phyloP scores from a whole-genome alignment of 1,140 invertebrate genomes.

The Ceratosolen fusciceps region DNA sequence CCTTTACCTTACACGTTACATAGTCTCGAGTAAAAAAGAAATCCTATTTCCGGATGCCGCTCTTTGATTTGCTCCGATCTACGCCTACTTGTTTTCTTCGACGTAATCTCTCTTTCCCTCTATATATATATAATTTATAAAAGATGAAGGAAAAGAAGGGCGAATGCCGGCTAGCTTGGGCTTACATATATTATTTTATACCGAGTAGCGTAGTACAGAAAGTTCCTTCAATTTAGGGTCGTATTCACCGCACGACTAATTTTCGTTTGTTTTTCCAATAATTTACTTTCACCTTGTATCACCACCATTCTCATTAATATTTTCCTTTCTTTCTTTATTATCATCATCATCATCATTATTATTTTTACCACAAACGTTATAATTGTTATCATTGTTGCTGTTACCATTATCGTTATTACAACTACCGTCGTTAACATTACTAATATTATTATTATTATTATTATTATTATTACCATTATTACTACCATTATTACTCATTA shows the following conservation, averaged over 20 bases:
- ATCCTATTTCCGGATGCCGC: conserved; percentile 15
- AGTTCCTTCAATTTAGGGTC: conserved; percentile 19
- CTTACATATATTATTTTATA: not conserved
- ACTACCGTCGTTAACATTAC: too few relatives aligned
- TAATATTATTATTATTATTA: too few relatives aligned
- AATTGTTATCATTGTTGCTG: too few relatives aligned
- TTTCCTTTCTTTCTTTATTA: too few relatives aligned
- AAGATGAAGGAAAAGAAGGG: conserved; percentile 15
- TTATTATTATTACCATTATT: too few relatives aligned
- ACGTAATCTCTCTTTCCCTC: not conserved
- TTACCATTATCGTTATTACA: too few relatives aligned
- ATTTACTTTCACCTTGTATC: too few relatives aligned
- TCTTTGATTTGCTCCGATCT: conserved; percentile 25
- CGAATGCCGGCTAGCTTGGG: conserved; percentile 9
- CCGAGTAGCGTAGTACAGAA: conserved; percentile 23
- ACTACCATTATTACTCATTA: too few relatives aligned
- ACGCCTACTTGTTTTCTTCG: not conserved
- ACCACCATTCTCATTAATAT: too few relatives aligned
- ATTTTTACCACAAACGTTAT: too few relatives aligned
- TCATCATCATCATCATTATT: too few relatives aligned
- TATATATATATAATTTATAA: conserved; percentile 4
- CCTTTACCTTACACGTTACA: not conserved
- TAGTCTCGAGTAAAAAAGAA: conserved; percentile 35
- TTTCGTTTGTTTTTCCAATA: too few relatives aligned
- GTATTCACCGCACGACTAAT: not conserved